Percentiles rank a stretch among this genome's conserved stretches.
Evolutionary conservation across 2,797 vertebrate species (phyloP).

Genomic region (Coilia nasus): DNA sequence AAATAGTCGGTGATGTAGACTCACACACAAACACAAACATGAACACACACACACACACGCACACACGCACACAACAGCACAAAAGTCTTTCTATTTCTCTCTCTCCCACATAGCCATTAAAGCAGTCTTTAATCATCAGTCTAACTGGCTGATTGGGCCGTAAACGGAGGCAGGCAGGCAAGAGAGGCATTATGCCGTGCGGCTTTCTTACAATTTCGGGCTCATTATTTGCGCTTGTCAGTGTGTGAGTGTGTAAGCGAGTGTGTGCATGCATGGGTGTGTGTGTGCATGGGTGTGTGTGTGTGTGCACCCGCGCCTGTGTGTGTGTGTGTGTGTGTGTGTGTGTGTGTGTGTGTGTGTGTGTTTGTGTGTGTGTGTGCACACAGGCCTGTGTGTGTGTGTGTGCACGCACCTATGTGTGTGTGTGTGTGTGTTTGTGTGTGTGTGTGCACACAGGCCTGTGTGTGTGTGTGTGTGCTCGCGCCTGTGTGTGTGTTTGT

Average conservation of each 20-base stretch:
- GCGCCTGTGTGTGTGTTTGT: not conserved
- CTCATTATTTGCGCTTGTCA: slow-evolving; percentile 47
- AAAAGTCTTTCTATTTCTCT: slow-evolving; percentile 15
- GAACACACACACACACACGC: slow-evolving; percentile 27
- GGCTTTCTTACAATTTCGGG: not conserved
- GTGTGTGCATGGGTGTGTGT: not conserved
- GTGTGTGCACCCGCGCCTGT: not conserved
- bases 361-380: not conserved
- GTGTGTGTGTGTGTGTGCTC: not conserved
- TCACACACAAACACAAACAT: not conserved
- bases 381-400: no score
- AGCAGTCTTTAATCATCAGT: slow-evolving; percentile 55
- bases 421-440: no score
- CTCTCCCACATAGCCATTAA: not conserved
- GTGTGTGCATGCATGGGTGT: not conserved
- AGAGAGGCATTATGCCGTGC: no score
- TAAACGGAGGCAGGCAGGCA: slow-evolving; percentile 63
- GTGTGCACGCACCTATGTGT: no score
- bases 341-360: not conserved
- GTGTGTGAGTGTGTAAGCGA: slow-evolving; percentile 27
- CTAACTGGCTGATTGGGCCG: slow-evolving; percentile 58
- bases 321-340: no score
- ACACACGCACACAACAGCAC: slow-evolving; percentile 24
- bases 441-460: no score
- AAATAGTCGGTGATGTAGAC: no score